A percentile compares a stretch with the other conserved stretches of the same genome.
Evolutionary conservation across 2,113 vertebrate species (phyloP).

Genomic region (Tetraodon nigroviridis): DNA sequence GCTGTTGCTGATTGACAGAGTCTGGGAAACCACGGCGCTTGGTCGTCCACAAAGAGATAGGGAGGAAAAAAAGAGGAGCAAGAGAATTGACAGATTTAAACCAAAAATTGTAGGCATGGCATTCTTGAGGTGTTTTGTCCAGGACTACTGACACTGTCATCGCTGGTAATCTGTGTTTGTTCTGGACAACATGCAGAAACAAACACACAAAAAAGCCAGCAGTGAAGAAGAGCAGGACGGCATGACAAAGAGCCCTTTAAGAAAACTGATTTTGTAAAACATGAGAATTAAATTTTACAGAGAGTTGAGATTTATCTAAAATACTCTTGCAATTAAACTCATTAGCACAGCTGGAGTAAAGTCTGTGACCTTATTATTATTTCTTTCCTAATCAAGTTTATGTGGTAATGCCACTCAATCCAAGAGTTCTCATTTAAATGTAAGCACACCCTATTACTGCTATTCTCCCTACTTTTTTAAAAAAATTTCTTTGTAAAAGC

Average conservation of each 20-base stretch:
- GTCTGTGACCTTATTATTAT: constrained; percentile 7
- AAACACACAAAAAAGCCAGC: no score
- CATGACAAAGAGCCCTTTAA: no score
- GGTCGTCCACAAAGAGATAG: constrained; percentile 47
- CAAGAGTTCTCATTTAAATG: constrained; percentile 6
- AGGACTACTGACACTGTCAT: constrained; percentile 58
- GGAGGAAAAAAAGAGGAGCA: constrained; percentile 12
- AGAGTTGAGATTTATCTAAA: not conserved
- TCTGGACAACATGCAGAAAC: no score
- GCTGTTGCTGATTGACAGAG: constrained; percentile 65
- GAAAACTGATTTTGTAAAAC: no score
- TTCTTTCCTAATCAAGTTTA: constrained; percentile 25
- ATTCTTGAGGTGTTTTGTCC: constrained; percentile 11
- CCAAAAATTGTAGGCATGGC: constrained; percentile 34
- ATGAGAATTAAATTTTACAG: no score
- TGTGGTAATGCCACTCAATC: constrained; percentile 18
- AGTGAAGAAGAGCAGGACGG: no score
- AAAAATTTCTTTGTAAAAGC: constrained; percentile 14
- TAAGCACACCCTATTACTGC: constrained; percentile 13
- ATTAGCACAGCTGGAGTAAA: not conserved
- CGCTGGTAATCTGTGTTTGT: constrained; percentile 40
- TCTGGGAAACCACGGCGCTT: constrained; percentile 54
- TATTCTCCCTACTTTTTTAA: not conserved
- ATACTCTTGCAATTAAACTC: not conserved
- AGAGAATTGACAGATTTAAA: constrained; percentile 47